A percentile compares a stretch with the other conserved stretches of the same genome.
These are phyloP conservation scores for Moxostoma hubbsi DNA, from an alignment of 2,797 vertebrate genomes.

Conservation along the genomic window DNA sequence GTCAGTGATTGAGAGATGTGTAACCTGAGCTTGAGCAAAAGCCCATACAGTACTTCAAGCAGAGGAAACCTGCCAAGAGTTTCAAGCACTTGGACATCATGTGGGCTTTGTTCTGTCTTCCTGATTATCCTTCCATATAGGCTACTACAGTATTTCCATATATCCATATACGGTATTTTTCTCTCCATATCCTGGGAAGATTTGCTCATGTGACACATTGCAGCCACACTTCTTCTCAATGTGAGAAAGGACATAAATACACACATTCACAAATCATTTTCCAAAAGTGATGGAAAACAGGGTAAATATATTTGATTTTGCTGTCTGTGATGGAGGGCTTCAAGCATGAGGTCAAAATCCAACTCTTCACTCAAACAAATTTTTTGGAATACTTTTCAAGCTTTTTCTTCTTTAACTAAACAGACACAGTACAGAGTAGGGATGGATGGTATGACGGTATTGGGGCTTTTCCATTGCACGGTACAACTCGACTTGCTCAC, in stretches of 20 bases:
- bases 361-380: no score
- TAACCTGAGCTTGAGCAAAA: slow-evolving; percentile 3
- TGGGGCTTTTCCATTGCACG: no score
- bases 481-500: no score
- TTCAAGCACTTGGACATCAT: background rate
- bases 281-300: background rate
- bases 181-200: background rate
- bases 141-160: no score
- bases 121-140: no score
- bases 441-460: no score
- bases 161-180: no score
- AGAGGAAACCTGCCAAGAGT: background rate
- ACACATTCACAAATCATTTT: background rate
- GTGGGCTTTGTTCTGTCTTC: background rate
- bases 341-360: background rate
- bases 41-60: no score
- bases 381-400: no score
- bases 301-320: background rate
- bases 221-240: background rate
- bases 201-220: background rate
- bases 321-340: background rate
- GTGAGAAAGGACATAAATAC: background rate
- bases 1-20: slow-evolving; percentile 3
- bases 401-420: no score
- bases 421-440: no score